Evolutionary conservation across 2,797 vertebrate species (phyloP).

Genomic region (Sebastes jordani): DNA sequence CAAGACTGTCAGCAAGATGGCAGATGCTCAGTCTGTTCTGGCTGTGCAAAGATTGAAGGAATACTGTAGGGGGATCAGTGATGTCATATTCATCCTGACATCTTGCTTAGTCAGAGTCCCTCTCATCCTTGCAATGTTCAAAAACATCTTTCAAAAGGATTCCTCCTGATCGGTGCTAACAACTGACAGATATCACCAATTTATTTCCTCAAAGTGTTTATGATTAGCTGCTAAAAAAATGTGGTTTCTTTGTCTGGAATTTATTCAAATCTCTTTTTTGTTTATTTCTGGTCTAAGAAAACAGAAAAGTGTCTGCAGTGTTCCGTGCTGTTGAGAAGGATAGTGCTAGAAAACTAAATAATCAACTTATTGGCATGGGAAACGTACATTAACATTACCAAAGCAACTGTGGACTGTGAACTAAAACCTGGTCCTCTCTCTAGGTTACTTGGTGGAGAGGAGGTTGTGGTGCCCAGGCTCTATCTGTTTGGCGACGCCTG

Average conservation of each 20-base stretch:
- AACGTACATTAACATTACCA: no score
- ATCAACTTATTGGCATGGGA: no score
- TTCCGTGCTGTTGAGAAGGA: background rate
- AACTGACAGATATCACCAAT: background rate
- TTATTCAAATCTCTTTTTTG: background rate
- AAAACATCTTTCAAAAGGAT: slow-evolving; percentile 1
- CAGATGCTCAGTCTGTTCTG: background rate
- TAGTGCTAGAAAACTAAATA: background rate
- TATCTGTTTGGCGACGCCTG: no score
- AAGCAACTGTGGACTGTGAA: accelerated
- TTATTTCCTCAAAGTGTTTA: background rate
- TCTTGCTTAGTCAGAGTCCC: background rate
- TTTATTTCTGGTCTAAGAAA: background rate
- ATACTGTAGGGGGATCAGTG: background rate
- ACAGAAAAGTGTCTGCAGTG: background rate
- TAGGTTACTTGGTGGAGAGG: no score
- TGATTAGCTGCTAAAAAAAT: background rate
- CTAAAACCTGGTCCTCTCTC: no score
- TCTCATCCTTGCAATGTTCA: background rate
- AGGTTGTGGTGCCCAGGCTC: no score
- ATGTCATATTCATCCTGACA: slow-evolving; percentile 12
- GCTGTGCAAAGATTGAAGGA: slow-evolving; percentile 8
- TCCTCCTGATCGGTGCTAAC: background rate
- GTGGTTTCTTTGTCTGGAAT: background rate
- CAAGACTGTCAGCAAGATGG: background rate